Evolutionary conservation across 2,888 invertebrate genomes (phyloP).

Genomic region (Chironomus tentans): DNA sequence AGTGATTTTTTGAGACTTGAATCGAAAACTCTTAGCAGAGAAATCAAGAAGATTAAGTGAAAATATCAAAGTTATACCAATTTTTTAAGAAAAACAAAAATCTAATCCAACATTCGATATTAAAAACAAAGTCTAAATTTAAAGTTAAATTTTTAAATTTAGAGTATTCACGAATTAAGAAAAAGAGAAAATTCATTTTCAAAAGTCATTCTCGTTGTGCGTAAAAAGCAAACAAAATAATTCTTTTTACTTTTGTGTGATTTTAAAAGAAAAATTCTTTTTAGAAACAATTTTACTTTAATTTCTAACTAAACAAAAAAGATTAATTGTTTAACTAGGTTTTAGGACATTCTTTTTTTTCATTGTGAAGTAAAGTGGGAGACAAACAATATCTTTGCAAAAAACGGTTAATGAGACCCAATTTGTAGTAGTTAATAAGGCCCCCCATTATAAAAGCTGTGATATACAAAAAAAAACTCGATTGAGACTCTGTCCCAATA

Average conservation of each 20-base stretch:
- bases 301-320: too few relatives aligned
- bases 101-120: conserved; percentile 21
- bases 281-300: not conserved
- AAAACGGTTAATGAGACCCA: conserved; percentile 2
- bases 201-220: conserved; percentile 24
- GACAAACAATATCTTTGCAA: too few relatives aligned
- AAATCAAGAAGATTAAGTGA: conserved; percentile 8
- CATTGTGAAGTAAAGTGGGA: not conserved
- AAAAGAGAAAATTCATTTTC: not conserved
- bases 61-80: conserved; percentile 6
- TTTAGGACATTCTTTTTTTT: too few relatives aligned
- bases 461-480: conserved; percentile 20
- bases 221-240: conserved; percentile 1
- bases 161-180: not conserved
- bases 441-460: conserved; percentile 17
- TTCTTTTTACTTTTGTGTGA: conserved; percentile 18
- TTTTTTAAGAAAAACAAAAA: conserved; percentile 8
- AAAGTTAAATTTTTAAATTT: not conserved
- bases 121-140: not conserved
- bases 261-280: not conserved
- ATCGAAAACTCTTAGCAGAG: conserved; percentile 4
- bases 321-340: too few relatives aligned
- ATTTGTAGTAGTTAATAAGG: conserved; percentile 20
- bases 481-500: conserved; percentile 27
- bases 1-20: conserved; percentile 25